phyloP scores from a whole-genome alignment of 2,888 invertebrate species.

The Brenthis daphne region DNA sequence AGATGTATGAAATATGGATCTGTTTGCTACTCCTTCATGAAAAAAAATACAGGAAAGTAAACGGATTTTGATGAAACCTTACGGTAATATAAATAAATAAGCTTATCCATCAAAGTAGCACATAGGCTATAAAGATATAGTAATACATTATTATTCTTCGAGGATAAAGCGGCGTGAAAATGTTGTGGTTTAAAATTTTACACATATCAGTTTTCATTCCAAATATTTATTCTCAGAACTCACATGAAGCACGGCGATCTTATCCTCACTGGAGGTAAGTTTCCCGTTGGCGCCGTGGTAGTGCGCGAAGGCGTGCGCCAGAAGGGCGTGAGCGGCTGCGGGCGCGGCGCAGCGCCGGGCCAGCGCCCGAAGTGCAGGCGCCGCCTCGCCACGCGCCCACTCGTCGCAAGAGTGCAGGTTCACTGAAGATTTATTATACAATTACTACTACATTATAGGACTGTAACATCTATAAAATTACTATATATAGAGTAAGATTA shows the following conservation, averaged over 20 bases:
- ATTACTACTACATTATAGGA: neutral
- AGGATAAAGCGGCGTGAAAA: too few species aligned
- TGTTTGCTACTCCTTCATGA: too few species aligned
- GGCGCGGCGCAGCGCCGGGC: constrained; percentile 87
- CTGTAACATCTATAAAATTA: neutral
- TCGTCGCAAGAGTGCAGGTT: constrained; percentile 94
- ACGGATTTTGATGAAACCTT: too few species aligned
- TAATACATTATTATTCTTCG: too few species aligned
- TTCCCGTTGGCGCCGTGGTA: constrained; percentile 96
- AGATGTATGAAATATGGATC: too few species aligned
- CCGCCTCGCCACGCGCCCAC: constrained; percentile 87
- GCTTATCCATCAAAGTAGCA: too few species aligned
- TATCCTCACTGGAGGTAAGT: constrained; percentile 92
- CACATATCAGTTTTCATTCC: too few species aligned
- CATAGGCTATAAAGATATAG: too few species aligned
- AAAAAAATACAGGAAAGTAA: too few species aligned
- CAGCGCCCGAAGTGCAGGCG: constrained; percentile 88
- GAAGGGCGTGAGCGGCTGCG: constrained; percentile 85
- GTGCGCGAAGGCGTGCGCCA: constrained; percentile 88
- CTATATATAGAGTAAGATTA: too few species aligned
- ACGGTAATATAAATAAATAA: too few species aligned
- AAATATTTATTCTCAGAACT: neutral
- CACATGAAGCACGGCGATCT: constrained; percentile 89
- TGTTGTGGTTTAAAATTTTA: too few species aligned
- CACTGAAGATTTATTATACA: constrained; percentile 64